Percentiles rank a stretch among this genome's conserved stretches.
Evolutionary conservation across 2,888 invertebrate genomes (phyloP).

Genomic region (Unio pictorum): DNA sequence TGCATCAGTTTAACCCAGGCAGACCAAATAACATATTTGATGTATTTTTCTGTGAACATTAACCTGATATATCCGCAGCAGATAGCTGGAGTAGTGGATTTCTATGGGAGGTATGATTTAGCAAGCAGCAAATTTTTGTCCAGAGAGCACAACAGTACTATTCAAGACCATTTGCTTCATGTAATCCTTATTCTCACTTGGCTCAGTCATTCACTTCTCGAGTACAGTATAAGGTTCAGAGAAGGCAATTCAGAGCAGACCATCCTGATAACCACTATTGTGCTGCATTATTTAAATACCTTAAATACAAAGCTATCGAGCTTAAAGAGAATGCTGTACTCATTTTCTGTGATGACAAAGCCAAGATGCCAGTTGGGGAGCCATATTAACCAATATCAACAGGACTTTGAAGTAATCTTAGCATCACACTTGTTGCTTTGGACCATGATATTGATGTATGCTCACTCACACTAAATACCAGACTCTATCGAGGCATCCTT

Average conservation of each 20-base stretch:
- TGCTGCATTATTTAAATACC: constrained; percentile 21
- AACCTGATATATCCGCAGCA: constrained; percentile 19
- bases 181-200: constrained; percentile 19
- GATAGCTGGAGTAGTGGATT: constrained; percentile 20
- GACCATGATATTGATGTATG: constrained; percentile 19
- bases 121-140: constrained; percentile 19
- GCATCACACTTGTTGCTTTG: constrained; percentile 2
- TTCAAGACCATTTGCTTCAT: constrained; percentile 34
- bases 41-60: constrained; percentile 17
- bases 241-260: constrained; percentile 18
- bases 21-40: constrained; percentile 20
- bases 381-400: constrained; percentile 13
- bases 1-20: constrained; percentile 21
- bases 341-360: constrained; percentile 18
- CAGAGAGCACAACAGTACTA: constrained; percentile 26
- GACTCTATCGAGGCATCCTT: constrained; percentile 17
- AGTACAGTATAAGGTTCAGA: constrained; percentile 33
- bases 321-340: constrained; percentile 5
- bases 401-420: constrained; percentile 12
- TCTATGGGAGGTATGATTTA: constrained; percentile 23
- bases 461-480: constrained; percentile 26
- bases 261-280: constrained; percentile 31
- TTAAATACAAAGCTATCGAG: constrained; percentile 23
- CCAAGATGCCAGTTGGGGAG: constrained; percentile 15
- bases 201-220: constrained; percentile 13